Percentiles rank a stretch among this genome's conserved stretches.
Evolutionary conservation across 2,797 vertebrate genomes (phyloP).

Genomic region (Tinamus major): DNA sequence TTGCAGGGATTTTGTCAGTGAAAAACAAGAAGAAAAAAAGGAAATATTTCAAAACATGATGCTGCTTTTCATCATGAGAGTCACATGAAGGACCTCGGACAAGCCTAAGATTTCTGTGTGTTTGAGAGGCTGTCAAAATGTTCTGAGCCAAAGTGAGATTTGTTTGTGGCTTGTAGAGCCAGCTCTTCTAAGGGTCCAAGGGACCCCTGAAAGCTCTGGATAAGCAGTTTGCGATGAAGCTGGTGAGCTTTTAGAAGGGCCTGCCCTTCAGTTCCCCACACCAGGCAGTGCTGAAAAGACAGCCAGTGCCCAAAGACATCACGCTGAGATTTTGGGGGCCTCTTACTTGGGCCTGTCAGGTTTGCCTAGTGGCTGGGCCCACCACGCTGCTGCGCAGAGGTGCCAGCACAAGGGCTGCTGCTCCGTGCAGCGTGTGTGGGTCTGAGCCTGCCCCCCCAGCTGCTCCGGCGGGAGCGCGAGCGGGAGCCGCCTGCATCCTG

Average conservation of each 20-base stretch:
- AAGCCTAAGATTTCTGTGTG: constrained; percentile 52
- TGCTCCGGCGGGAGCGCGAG: not conserved
- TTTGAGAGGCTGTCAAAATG: constrained; percentile 70
- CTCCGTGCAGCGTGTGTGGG: not conserved
- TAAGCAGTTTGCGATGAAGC: constrained; percentile 57
- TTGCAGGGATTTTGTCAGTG: constrained; percentile 55
- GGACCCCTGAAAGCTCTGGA: constrained; percentile 69
- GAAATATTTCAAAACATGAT: constrained; percentile 57
- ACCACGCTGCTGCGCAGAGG: rapidly evolving
- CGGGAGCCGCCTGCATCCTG: not conserved
- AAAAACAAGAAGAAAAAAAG: constrained; percentile 67
- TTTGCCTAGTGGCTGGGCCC: not conserved
- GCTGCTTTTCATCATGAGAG: constrained; percentile 64
- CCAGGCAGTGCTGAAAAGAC: not conserved
- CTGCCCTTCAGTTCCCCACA: constrained; percentile 20
- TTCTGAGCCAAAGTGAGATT: constrained; percentile 69
- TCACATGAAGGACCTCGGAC: constrained; percentile 68
- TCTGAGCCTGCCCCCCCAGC: not conserved
- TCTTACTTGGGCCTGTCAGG: not conserved
- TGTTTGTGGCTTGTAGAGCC: constrained; percentile 64
- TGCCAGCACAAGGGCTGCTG: not conserved
- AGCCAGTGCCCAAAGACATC: not conserved
- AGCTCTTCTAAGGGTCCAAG: constrained; percentile 66
- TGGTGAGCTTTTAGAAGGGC: not conserved
- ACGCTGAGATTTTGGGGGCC: not conserved